A percentile compares a stretch with the other conserved stretches of the same genome.
These are phyloP conservation scores for Pocillopora grandis DNA, from an alignment of 92 coral and sea anemone species.

Conservation along the genomic window DNA sequence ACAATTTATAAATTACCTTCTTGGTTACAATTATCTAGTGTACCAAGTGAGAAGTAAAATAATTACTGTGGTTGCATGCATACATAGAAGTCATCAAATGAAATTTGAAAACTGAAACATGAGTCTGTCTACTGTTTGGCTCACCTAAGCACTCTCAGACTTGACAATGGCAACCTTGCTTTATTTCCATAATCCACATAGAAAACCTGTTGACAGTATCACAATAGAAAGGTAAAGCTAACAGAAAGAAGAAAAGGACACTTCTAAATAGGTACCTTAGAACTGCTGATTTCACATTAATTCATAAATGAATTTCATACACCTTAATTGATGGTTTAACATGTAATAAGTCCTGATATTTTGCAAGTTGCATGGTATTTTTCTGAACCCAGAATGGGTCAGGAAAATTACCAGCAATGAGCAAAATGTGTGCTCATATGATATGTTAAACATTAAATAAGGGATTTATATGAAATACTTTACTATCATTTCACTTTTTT, in stretches of 20 bases:
- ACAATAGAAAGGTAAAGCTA: not conserved
- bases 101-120: not conserved
- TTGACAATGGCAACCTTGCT: slow-evolving; percentile 68
- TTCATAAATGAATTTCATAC: too few relatives aligned
- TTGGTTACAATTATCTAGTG: not conserved
- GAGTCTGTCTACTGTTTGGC: not conserved
- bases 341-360: too few relatives aligned
- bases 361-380: too few relatives aligned
- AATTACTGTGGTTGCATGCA: too few relatives aligned
- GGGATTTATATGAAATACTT: too few relatives aligned
- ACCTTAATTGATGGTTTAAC: too few relatives aligned
- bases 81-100: not conserved
- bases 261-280: not conserved
- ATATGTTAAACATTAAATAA: too few relatives aligned
- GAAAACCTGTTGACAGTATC: slow-evolving; percentile 61
- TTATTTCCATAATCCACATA: slow-evolving; percentile 97
- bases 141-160: slow-evolving; percentile 83
- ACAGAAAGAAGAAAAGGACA: not conserved
- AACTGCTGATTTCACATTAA: not conserved
- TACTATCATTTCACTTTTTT: too few relatives aligned
- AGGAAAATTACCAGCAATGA: too few relatives aligned
- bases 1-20: not conserved
- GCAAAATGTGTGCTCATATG: too few relatives aligned
- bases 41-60: too few relatives aligned
- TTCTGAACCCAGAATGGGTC: too few relatives aligned